A percentile compares a stretch with the other conserved stretches of the same genome.
Conservation (phyloP, 1,140 invertebrate species). For the Drosophila kurseongensis region DNA sequence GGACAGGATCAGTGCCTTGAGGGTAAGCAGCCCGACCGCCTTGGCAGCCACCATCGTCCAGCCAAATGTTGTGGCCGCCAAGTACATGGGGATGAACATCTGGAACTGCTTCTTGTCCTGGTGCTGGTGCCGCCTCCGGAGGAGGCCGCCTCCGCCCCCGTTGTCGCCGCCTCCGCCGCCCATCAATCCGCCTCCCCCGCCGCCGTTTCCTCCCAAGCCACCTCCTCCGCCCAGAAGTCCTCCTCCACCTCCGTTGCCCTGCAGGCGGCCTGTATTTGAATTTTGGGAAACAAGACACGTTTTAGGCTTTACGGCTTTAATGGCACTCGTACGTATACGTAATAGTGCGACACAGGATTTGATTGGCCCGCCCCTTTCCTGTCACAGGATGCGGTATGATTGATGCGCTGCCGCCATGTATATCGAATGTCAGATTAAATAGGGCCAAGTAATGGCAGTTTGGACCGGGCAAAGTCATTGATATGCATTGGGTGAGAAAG, state of each 20-base stretch:
- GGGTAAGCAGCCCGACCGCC: constrained; percentile 86
- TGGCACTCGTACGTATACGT: constrained; percentile 42
- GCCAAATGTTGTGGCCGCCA: constrained; percentile 88
- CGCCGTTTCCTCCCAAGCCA: constrained; percentile 29
- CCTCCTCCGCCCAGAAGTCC: constrained; percentile 38
- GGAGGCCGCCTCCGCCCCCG: constrained; percentile 84
- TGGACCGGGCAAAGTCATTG: constrained; percentile 21
- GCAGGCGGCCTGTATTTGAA: constrained; percentile 57
- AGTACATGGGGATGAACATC: constrained; percentile 87
- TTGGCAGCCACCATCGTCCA: constrained; percentile 86
- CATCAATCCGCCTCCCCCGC: constrained; percentile 41
- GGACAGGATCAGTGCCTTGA: constrained; percentile 87
- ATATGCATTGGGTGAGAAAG: constrained; percentile 28
- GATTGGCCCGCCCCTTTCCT: constrained; percentile 34
- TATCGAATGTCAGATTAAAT: constrained; percentile 61
- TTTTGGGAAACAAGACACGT: constrained; percentile 66
- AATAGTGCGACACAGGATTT: constrained; percentile 16
- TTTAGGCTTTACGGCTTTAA: constrained; percentile 67
- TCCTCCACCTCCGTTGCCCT: constrained; percentile 60
- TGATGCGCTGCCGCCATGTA: constrained; percentile 45
- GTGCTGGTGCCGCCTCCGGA: constrained; percentile 53
- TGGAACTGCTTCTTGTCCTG: constrained; percentile 86
- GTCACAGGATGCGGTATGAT: constrained; percentile 53
- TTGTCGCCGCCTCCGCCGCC: constrained; percentile 44
- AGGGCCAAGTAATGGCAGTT: constrained; percentile 62